phyloP scores from a whole-genome alignment of 2,797 vertebrate species.

The Hirundo rustica region DNA sequence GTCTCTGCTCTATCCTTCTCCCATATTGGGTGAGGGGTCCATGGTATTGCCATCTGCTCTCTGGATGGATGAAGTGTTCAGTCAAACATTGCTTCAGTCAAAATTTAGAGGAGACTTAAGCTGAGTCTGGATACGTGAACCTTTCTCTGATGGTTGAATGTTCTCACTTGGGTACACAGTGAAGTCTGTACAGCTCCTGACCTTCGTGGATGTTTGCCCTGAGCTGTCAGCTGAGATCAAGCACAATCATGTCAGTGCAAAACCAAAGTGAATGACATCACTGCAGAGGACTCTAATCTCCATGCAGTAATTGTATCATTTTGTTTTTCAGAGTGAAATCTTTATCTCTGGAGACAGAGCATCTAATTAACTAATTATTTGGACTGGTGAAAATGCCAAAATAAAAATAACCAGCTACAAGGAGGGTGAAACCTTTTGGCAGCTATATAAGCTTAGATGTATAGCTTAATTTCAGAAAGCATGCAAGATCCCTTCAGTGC shows the following conservation, averaged over 20 bases:
- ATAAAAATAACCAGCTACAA: not conserved
- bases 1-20: not conserved
- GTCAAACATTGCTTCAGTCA: not conserved
- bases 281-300: conserved; percentile 43
- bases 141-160: not conserved
- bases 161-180: not conserved
- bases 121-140: not conserved
- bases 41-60: not conserved
- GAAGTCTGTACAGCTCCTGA: conserved; percentile 15
- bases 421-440: conserved; percentile 10
- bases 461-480: conserved; percentile 3
- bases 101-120: not conserved
- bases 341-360: conserved; percentile 36
- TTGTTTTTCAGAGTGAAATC: conserved; percentile 52
- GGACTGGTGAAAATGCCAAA: conserved; percentile 25
- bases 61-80: not conserved
- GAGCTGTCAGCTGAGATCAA: conserved; percentile 35
- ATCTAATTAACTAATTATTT: conserved; percentile 51
- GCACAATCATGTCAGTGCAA: not conserved
- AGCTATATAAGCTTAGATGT: not conserved
- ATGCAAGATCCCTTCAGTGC: not conserved
- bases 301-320: conserved; percentile 28
- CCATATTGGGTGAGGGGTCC: not conserved
- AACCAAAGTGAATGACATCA: conserved; percentile 51
- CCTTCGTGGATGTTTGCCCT: not conserved